Evolutionary conservation across 2,113 vertebrate species (phyloP).

Genomic region (Phyllostomus hastatus): DNA sequence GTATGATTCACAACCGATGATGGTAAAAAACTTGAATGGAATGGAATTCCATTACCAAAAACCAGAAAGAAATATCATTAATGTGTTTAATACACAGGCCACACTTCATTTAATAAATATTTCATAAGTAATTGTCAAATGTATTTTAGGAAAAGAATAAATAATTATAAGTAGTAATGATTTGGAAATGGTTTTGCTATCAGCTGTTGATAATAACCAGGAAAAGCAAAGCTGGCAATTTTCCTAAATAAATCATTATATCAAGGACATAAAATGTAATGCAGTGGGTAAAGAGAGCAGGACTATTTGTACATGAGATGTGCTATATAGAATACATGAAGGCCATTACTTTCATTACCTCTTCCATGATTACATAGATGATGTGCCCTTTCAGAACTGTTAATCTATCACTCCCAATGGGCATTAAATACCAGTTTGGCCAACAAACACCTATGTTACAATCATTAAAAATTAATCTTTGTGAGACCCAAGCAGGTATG

Average conservation of each 20-base stretch:
- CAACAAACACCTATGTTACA: slow-evolving; percentile 35
- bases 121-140: background rate
- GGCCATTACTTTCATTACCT: background rate
- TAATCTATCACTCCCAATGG: slow-evolving; percentile 4
- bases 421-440: background rate
- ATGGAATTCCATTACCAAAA: background rate
- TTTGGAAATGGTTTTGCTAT: background rate
- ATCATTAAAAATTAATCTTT: slow-evolving; percentile 32
- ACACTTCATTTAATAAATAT: background rate
- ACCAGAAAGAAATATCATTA: background rate
- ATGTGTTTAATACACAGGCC: background rate
- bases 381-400: background rate
- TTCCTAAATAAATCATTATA: background rate
- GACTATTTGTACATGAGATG: background rate
- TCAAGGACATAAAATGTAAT: background rate
- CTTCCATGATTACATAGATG: background rate
- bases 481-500: background rate
- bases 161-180: background rate
- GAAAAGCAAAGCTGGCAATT: background rate
- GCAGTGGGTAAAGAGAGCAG: background rate
- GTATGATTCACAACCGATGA: background rate
- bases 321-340: background rate
- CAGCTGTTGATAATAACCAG: background rate
- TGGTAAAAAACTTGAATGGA: background rate
- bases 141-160: background rate